Base-by-base conservation (phyloP, 2,888 invertebrate genomes). In the Apamea epomidion region DNA sequence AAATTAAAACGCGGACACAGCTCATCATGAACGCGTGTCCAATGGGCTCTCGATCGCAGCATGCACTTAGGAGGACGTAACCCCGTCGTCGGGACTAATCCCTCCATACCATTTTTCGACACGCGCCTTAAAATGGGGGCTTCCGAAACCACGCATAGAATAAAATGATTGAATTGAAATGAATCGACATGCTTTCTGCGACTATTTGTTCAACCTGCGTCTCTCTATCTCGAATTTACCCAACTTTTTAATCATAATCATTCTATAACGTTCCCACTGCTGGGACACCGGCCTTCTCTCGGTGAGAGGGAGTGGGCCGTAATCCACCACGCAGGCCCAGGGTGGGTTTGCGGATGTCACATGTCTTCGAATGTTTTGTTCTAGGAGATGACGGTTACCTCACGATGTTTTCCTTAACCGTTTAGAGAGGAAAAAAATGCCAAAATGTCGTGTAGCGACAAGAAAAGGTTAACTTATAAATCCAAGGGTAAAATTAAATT, bases 91-190 rank as follows among this genome's bases (percentile, higher is more conserved):
- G 3, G 3, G 7, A 45, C 12, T 70, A 81, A 81, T 76, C 83
- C 65, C 3, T n/a, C 7, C 21, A 21, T n/a, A 16, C 4, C 12
- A 76, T 51, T 82, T 76, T 51, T 60, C 16, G 62, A 60, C 82
- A 81, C 81, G 81, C 18, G n/a, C 48, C 58, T 2, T n/a, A 37
- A 68, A 74, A 74, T 25, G 12, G 10, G 21, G 12, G 12, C 37
- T n/a, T 29, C 0, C 0, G 16, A 60, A 76, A 76, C 37, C 29
- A 76, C 42, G 21, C 25, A 16, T 21, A 3, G 37, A 37, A 76
- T 74, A 54, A 70, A 69, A 68, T 68, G 1, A 12, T 45, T n/a
- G 2, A 29, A 65, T 42, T 54, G 6, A 25, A 10, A 54, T 18
- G 2, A 12, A 21, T 74, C 58, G 45, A 14, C n/a, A 45, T 74